phyloP scores from a whole-genome alignment of 2,113 vertebrate genomes.

The Pterocles gutturalis region DNA sequence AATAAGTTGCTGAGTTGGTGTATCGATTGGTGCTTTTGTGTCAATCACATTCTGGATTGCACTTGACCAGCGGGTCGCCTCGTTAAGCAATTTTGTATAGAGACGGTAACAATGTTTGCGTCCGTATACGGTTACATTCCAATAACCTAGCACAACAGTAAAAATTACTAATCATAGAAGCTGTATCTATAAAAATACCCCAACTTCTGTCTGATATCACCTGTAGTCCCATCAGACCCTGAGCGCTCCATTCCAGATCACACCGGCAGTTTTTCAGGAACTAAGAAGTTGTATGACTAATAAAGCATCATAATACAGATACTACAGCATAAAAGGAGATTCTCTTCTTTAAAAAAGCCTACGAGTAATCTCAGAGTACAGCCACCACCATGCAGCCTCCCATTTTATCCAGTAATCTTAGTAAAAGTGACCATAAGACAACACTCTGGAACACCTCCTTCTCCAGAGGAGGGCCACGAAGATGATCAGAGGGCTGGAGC shows the following conservation, averaged over 20 bases:
- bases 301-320: neutral
- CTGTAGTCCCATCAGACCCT: neutral
- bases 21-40: constrained; percentile 92
- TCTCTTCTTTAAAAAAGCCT: neutral
- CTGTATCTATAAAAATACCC: neutral
- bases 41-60: constrained; percentile 96
- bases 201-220: neutral
- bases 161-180: neutral
- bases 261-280: neutral
- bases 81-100: constrained; percentile 92
- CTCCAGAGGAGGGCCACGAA: too few species aligned
- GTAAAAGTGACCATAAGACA: neutral
- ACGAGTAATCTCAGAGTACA: neutral
- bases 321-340: neutral
- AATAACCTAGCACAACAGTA: constrained; percentile 84
- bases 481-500: too few species aligned
- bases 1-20: constrained; percentile 96
- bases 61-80: constrained; percentile 91
- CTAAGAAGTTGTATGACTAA: accelerated
- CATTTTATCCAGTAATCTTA: neutral
- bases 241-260: neutral
- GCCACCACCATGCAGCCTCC: neutral
- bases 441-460: neutral
- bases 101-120: constrained; percentile 96
- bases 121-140: constrained; percentile 91